A percentile compares a stretch with the other conserved stretches of the same genome.
phyloP scores from a whole-genome alignment of 2,113 vertebrate genomes.

The Eolophus roseicapilla region DNA sequence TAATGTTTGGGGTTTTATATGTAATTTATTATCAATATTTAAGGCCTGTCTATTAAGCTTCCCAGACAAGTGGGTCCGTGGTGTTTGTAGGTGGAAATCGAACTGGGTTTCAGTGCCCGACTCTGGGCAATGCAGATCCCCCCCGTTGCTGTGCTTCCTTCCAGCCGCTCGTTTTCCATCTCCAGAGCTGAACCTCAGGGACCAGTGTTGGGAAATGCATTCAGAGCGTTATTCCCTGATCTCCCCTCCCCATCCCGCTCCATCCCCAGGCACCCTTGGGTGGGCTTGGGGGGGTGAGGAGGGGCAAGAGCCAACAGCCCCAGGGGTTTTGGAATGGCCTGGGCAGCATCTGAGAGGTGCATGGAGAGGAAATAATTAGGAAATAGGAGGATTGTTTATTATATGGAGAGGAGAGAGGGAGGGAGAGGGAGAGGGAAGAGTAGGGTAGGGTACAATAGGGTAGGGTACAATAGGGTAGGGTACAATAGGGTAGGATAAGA shows the following conservation, averaged over 20 bases:
- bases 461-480: not conserved
- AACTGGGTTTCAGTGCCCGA: not conserved
- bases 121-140: not conserved
- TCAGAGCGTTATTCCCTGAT: not conserved
- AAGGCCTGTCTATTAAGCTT: not conserved
- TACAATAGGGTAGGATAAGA: not conserved
- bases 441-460: too few relatives aligned
- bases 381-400: not conserved
- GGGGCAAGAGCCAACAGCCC: not conserved
- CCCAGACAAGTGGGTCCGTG: accelerated
- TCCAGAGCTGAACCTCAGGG: not conserved
- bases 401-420: not conserved
- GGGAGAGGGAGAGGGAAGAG: not conserved
- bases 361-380: not conserved
- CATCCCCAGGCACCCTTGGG: not conserved
- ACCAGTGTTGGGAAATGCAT: not conserved
- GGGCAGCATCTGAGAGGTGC: accelerated
- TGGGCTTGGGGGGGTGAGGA: not conserved
- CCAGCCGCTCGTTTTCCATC: not conserved
- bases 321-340: not conserved
- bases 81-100: not conserved
- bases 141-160: not conserved
- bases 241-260: not conserved
- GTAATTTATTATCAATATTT: not conserved
- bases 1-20: not conserved